phyloP scores from a whole-genome alignment of 2,113 vertebrate genomes.

The Periophthalmodon schlosseri region DNA sequence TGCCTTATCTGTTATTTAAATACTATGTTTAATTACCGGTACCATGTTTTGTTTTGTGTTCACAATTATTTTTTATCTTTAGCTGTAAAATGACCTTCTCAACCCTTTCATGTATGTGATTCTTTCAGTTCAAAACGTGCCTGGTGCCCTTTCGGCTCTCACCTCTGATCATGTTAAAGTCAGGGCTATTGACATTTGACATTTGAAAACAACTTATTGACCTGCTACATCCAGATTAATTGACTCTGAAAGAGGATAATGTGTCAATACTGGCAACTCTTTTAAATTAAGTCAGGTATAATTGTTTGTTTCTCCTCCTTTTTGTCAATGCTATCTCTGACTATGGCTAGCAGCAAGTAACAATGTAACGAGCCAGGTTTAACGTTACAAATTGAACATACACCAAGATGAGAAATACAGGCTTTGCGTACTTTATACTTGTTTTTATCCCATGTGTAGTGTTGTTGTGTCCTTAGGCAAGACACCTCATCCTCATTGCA shows the following conservation, averaged over 20 bases:
- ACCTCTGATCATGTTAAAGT: conserved; percentile 2
- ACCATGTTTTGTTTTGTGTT: not conserved
- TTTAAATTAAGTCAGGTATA: conserved; percentile 8
- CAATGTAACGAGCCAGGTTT: not conserved
- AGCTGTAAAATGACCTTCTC: not conserved
- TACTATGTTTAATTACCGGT: not conserved
- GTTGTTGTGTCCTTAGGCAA: too few relatives aligned
- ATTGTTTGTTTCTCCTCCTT: conserved; percentile 6
- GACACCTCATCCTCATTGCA: too few relatives aligned
- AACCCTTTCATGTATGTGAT: not conserved
- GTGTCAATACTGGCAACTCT: conserved; percentile 1
- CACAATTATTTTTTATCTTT: not conserved
- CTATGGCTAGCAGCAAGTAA: not conserved
- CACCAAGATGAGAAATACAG: not conserved
- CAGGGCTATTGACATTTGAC: not conserved
- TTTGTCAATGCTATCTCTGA: not conserved
- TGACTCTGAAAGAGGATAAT: not conserved
- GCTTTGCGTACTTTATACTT: not conserved
- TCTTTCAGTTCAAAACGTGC: not conserved
- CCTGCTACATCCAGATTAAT: not conserved
- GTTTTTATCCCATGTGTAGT: not conserved
- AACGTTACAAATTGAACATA: not conserved
- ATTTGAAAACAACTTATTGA: conserved; percentile 15
- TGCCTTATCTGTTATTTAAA: not conserved
- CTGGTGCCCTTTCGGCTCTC: not conserved